These are phyloP conservation scores for Watersipora subatra DNA, from an alignment of 1,140 invertebrate species.

Conservation along the genomic window DNA sequence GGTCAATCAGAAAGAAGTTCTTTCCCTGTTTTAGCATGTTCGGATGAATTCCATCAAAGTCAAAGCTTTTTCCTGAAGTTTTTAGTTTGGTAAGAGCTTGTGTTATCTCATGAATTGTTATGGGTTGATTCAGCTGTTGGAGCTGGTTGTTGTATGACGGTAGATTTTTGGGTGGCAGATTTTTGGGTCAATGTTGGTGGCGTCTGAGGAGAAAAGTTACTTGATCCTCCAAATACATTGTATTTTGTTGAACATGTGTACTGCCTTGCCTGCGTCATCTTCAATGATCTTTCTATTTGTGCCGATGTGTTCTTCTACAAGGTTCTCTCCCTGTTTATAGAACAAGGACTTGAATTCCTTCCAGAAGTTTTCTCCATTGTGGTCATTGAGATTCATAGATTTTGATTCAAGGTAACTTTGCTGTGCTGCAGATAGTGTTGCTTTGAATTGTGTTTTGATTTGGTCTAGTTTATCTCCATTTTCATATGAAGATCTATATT, in stretches of 20 bases:
- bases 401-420: not conserved
- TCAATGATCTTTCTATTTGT: not conserved
- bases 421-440: not conserved
- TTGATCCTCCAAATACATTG: not conserved
- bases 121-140: not conserved
- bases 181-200: not conserved
- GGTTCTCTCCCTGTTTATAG: not conserved
- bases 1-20: not conserved
- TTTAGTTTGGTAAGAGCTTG: not conserved
- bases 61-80: not conserved
- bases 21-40: not conserved
- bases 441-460: not conserved
- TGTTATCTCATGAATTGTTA: not conserved
- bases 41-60: not conserved
- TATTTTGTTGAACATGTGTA: not conserved
- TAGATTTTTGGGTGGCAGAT: too few relatives aligned
- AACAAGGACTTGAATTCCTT: not conserved
- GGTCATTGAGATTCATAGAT: not conserved
- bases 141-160: not conserved
- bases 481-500: not conserved
- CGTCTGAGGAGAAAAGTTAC: not conserved
- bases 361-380: not conserved
- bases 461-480: not conserved
- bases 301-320: not conserved
- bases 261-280: not conserved